Evolutionary conservation across 2,888 invertebrate genomes (phyloP).

Genomic region (Melinaea marsaeus): DNA sequence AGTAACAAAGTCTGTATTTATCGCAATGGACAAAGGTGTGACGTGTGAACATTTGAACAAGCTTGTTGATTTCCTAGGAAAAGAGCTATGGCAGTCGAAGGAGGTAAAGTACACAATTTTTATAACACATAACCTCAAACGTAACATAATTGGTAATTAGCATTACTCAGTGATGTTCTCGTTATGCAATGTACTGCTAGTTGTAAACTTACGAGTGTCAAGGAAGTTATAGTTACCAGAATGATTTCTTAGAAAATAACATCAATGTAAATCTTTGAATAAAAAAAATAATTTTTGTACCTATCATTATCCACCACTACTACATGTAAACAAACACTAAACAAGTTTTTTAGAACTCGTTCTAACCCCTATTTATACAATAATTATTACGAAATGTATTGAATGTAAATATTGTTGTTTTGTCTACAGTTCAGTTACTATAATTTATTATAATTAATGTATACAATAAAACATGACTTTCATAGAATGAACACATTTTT

Average conservation of each 20-base stretch:
- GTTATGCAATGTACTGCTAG: conserved; percentile 53
- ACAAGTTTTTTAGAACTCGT: background rate
- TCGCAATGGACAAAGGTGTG: conserved; percentile 68
- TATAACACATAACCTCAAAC: conserved; percentile 62
- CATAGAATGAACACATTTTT: too few species aligned
- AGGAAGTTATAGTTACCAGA: conserved; percentile 13
- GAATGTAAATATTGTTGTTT: too few species aligned
- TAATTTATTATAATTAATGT: too few species aligned
- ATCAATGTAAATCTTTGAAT: background rate
- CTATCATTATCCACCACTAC: background rate
- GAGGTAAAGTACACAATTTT: conserved; percentile 54
- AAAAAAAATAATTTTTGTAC: background rate
- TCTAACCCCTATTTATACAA: background rate
- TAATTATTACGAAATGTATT: too few species aligned
- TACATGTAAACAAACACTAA: conserved; percentile 3
- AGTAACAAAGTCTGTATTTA: conserved; percentile 42
- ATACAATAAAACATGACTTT: too few species aligned
- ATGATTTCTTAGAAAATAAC: background rate
- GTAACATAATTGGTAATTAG: conserved; percentile 55
- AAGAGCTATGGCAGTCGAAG: conserved; percentile 68
- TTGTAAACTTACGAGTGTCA: conserved; percentile 17
- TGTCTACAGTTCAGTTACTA: too few species aligned
- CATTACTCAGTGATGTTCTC: conserved; percentile 51
- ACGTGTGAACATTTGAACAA: conserved; percentile 73
- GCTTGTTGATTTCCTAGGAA: conserved; percentile 57